Percentiles rank a stretch among this genome's conserved stretches.
Evolutionary conservation across 2,797 vertebrate genomes (phyloP).

Genomic region (Mionectes olivaceus): DNA sequence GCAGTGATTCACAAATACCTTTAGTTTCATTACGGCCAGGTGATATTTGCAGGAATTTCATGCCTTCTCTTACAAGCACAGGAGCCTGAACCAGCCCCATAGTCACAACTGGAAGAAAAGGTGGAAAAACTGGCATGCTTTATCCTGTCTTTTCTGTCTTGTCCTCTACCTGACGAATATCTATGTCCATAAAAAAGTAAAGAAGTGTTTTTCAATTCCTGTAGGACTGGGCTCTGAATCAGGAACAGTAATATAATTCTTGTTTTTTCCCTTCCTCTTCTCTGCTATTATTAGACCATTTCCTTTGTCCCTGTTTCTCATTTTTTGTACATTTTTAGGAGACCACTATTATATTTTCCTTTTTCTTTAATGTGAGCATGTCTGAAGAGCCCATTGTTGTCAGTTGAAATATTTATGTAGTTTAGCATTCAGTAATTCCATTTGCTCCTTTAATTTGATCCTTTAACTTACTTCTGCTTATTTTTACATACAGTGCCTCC

Average conservation of each 20-base stretch:
- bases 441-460: constrained; percentile 69
- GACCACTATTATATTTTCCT: constrained; percentile 57
- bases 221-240: not conserved
- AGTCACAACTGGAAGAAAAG: not conserved
- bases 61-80: not conserved
- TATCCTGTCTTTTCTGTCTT: not conserved
- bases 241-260: constrained; percentile 15
- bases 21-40: not conserved
- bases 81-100: not conserved
- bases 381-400: constrained; percentile 64
- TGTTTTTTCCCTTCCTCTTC: constrained; percentile 16
- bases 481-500: constrained; percentile 69
- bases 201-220: not conserved
- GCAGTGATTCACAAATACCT: not conserved
- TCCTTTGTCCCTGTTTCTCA: constrained; percentile 53
- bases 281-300: constrained; percentile 24
- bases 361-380: constrained; percentile 44
- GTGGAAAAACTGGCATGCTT: not conserved
- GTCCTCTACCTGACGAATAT: not conserved
- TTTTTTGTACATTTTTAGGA: constrained; percentile 65
- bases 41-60: not conserved
- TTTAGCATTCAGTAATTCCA: constrained; percentile 68
- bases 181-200: not conserved
- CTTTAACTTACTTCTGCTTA: constrained; percentile 71
- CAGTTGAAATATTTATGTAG: constrained; percentile 67